A percentile compares a stretch with the other conserved stretches of the same genome.
These are phyloP conservation scores for Drosophila rubida DNA, from an alignment of 2,888 invertebrate genomes.

Conservation along the genomic window DNA sequence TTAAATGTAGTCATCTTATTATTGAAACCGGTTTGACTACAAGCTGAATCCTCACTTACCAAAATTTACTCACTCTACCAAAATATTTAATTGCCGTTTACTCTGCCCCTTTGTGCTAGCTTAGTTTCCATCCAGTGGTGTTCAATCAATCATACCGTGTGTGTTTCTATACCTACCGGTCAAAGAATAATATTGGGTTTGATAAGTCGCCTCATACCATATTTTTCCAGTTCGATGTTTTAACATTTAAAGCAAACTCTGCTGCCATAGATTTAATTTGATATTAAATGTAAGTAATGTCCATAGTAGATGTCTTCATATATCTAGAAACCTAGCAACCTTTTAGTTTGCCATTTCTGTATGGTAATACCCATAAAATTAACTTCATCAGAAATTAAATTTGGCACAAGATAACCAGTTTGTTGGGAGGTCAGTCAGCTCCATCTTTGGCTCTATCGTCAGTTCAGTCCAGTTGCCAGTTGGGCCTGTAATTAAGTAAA, in stretches of 20 bases:
- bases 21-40: constrained; percentile 40
- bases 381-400: constrained; percentile 40
- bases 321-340: background rate
- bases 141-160: constrained; percentile 54
- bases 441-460: constrained; percentile 8
- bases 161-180: constrained; percentile 10
- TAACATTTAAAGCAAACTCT: background rate
- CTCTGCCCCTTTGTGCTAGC: constrained; percentile 15
- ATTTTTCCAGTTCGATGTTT: background rate
- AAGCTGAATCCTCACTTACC: constrained; percentile 20
- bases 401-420: constrained; percentile 74
- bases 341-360: background rate
- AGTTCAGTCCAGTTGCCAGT: constrained; percentile 7
- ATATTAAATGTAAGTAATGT: background rate
- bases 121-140: constrained; percentile 16
- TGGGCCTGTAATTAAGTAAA: constrained; percentile 69
- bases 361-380: constrained; percentile 2
- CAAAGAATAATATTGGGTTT: background rate
- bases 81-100: constrained; percentile 31
- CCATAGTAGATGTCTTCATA: background rate
- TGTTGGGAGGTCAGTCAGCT: constrained; percentile 35
- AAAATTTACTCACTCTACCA: constrained; percentile 15
- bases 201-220: background rate
- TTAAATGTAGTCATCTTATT: background rate
- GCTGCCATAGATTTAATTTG: background rate